These are phyloP conservation scores for Blastomussa wellsi DNA, from an alignment of 92 coral and sea anemone species.

Conservation along the genomic window DNA sequence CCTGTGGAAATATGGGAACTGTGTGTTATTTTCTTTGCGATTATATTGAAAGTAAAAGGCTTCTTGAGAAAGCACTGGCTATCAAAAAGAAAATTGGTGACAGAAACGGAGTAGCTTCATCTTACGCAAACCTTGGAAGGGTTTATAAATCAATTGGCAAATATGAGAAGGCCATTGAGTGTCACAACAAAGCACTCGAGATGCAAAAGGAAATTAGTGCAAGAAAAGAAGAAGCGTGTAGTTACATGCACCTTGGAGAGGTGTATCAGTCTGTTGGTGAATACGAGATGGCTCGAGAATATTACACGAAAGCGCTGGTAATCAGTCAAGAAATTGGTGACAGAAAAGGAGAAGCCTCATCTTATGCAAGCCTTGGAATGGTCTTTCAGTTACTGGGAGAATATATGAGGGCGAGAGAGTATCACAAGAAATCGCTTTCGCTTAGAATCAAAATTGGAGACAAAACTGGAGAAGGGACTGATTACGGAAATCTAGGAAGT, in stretches of 20 bases:
- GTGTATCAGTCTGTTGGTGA: background rate
- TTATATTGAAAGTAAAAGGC: too few species aligned
- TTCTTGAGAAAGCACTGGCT: background rate
- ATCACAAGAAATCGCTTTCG: background rate
- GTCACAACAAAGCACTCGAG: background rate
- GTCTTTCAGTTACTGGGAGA: background rate
- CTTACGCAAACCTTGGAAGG: background rate
- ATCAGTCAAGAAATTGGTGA: background rate
- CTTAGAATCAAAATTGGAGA: background rate
- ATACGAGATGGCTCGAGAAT: background rate
- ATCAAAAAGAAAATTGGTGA: background rate
- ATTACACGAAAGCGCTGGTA: background rate
- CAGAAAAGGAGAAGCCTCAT: background rate
- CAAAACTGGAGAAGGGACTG: background rate
- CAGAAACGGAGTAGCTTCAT: background rate
- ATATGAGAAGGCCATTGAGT: background rate
- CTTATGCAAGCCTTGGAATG: background rate
- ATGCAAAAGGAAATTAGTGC: background rate
- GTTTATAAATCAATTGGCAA: background rate
- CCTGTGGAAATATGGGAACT: too few species aligned
- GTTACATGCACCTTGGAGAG: background rate
- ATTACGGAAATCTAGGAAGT: background rate
- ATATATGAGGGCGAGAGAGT: background rate
- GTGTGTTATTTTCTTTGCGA: too few species aligned
- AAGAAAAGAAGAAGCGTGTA: background rate